A percentile compares a stretch with the other conserved stretches of the same genome.
phyloP scores from a whole-genome alignment of 2,888 invertebrate genomes.

The Melangyna quadrimaculata region DNA sequence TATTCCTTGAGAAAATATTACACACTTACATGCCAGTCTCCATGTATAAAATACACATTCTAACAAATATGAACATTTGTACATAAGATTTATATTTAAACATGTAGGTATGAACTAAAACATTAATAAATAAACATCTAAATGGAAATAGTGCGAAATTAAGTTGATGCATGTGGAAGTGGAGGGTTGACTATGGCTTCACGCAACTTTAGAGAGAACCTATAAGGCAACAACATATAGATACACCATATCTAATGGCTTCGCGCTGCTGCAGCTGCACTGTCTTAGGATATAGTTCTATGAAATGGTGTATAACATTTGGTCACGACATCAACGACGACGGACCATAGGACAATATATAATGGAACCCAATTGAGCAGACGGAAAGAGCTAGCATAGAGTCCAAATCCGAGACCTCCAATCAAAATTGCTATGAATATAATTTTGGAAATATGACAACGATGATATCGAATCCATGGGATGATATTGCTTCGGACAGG shows the following conservation, averaged over 20 bases:
- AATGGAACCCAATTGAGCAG: neutral
- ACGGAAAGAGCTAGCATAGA: constrained; percentile 16
- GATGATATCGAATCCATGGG: constrained; percentile 23
- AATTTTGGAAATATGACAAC: constrained; percentile 64
- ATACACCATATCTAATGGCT: neutral
- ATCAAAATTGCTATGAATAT: constrained; percentile 63
- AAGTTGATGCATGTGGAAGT: constrained; percentile 14
- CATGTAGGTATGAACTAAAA: neutral
- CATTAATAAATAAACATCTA: constrained; percentile 56
- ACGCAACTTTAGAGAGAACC: constrained; percentile 34
- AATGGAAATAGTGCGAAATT: constrained; percentile 50
- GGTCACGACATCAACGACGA: constrained; percentile 4
- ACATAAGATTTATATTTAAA: neutral
- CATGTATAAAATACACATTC: neutral
- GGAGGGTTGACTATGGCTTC: too few relatives aligned
- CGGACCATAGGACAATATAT: constrained; percentile 6
- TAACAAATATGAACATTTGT: neutral
- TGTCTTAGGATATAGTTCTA: constrained; percentile 42
- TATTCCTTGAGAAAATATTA: constrained; percentile 9
- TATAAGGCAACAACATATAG: neutral
- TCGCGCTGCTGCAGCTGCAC: constrained; percentile 50
- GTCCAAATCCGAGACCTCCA: constrained; percentile 54
- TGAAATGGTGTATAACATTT: neutral
- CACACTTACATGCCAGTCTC: neutral
- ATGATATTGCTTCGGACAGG: constrained; percentile 18